Base-by-base conservation (phyloP, 2,797 vertebrate species). In the Manis crassicaudata region DNA sequence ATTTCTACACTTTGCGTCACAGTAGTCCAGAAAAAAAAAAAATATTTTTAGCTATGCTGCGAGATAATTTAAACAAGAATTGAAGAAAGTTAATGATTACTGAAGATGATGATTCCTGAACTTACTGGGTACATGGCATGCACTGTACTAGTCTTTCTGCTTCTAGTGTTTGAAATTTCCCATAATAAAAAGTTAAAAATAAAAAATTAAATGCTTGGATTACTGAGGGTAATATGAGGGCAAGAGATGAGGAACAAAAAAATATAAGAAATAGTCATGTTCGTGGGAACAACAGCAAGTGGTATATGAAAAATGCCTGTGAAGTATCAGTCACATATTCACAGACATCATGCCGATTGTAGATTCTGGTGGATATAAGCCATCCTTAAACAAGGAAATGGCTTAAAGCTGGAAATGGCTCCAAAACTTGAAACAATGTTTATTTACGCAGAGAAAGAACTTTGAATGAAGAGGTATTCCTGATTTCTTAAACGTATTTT, bases 41-140 rank as follows among this genome's bases (percentile, higher is more conserved):
- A n/a, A n/a, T n/a, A 2, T 13, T 25, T 54, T n/a, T 21, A 76
- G 35, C 43, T 72, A 35, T 43, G 68, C 80, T 63, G 52, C 29
- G 62, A 27, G 62, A 32, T n/a, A 73, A 68, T 58, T 88, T 77
- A 91, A 94, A 86, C 68, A 46, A 77, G 46, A 81, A 84, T 32
- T 81, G 56, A 84, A 91, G 35, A 72, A 73, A 70, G 79, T 95
- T 94, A 96, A 91, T 93, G 83, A 83, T 93, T 84, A 72, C 14
- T 81, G 70, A 95, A 92, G 50, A 43, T 62, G 81, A 72, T 92
- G 70, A 88, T 72, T 96, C 87, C 52, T 90, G 82, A 86, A 81
- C 43, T 91, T 95, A 97, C 89, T 97, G 89, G 52, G 77, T n/a
- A 91, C 92, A 76, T 3, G 13, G 87, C 63, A 52, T 81, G 52